Evolutionary conservation across 1,140 invertebrate genomes (phyloP).

Genomic region (Leptinotarsa undecemlineata): DNA sequence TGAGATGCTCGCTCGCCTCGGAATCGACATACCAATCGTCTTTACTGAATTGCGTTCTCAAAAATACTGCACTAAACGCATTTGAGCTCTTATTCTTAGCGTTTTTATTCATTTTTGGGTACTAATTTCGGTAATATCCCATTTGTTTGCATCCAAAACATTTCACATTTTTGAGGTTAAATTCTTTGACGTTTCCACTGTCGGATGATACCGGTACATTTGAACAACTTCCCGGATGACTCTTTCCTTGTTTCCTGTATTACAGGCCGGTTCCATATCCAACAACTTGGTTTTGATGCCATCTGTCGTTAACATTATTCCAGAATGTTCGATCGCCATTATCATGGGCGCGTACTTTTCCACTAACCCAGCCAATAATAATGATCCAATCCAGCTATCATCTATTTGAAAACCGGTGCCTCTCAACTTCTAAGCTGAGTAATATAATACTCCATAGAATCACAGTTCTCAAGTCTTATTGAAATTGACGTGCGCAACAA

Average conservation of each 20-base stretch:
- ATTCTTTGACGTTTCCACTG: neutral
- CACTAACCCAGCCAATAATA: neutral
- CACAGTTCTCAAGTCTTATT: conserved; percentile 32
- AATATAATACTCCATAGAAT: too few relatives aligned
- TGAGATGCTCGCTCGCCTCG: neutral
- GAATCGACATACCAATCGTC: neutral
- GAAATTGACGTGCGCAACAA: conserved; percentile 37
- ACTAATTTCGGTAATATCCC: conserved; percentile 39
- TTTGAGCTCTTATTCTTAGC: conserved; percentile 33
- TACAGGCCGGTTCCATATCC: neutral
- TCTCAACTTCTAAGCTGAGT: conserved; percentile 19
- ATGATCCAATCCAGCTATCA: conserved; percentile 3
- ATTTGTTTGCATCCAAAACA: conserved; percentile 48
- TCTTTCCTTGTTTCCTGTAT: neutral
- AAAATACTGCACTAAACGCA: conserved; percentile 49
- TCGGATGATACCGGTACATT: conserved; percentile 1
- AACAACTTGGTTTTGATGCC: neutral
- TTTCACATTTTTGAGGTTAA: neutral
- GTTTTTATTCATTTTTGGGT: neutral
- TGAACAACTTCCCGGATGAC: neutral
- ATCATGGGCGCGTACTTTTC: neutral
- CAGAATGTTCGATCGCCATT: conserved; percentile 38
- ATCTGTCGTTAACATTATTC: conserved; percentile 23
- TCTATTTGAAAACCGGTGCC: neutral
- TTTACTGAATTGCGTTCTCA: neutral